Conservation (phyloP, 2,888 invertebrate species). For the Plagiodera versicolora region DNA sequence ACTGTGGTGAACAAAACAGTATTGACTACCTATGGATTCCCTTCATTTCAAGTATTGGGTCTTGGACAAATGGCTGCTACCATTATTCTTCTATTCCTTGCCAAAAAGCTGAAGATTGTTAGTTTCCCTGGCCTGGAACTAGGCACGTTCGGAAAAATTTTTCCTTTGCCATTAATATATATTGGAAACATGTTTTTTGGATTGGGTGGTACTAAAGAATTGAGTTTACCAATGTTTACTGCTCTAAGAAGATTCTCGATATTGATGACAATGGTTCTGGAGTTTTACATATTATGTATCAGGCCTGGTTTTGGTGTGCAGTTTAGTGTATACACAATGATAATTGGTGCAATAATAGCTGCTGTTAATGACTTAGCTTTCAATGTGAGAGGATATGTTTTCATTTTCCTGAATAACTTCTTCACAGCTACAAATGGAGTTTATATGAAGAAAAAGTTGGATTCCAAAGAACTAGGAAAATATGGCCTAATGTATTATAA, state of each 20-base stretch:
- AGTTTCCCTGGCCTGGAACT: slow-evolving; percentile 75
- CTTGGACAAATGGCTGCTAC: slow-evolving; percentile 90
- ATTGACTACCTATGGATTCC: slow-evolving; percentile 87
- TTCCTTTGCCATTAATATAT: slow-evolving; percentile 93
- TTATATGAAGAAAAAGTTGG: slow-evolving; percentile 94
- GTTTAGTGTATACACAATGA: slow-evolving; percentile 93
- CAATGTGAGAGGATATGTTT: slow-evolving; percentile 85
- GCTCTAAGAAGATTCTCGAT: slow-evolving; percentile 95
- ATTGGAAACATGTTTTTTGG: slow-evolving; percentile 96
- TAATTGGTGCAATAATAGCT: slow-evolving; percentile 89
- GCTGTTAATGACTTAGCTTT: slow-evolving; percentile 94
- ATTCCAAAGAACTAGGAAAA: slow-evolving; percentile 89
- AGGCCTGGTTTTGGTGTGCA: slow-evolving; percentile 79
- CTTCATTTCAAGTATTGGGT: slow-evolving; percentile 87
- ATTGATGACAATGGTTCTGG: slow-evolving; percentile 95
- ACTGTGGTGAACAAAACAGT: slow-evolving; percentile 96
- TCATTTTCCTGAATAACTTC: slow-evolving; percentile 89
- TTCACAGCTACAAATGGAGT: slow-evolving; percentile 98
- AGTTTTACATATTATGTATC: slow-evolving; percentile 80
- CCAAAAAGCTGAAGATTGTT: slow-evolving; percentile 71
- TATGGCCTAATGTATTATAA: slow-evolving; percentile 93
- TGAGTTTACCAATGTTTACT: slow-evolving; percentile 97
- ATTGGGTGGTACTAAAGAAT: slow-evolving; percentile 92
- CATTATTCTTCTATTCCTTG: slow-evolving; percentile 74
- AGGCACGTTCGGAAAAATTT: slow-evolving; percentile 77